Conservation (phyloP, 2,888 invertebrate species). For the Calephelis perditalis region DNA sequence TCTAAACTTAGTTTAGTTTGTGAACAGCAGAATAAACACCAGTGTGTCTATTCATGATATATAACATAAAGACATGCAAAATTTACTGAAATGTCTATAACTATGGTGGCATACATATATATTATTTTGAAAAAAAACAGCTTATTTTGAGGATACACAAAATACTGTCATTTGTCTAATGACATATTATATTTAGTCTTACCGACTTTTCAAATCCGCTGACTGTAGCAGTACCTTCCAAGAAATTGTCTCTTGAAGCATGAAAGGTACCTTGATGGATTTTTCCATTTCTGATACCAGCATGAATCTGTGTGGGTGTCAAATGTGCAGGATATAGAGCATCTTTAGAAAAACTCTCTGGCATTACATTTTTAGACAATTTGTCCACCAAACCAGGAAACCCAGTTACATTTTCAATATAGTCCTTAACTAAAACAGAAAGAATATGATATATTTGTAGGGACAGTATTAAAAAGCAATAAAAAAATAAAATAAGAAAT, state of each 20-base stretch:
- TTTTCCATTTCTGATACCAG: constrained; percentile 87
- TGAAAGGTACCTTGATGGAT: constrained; percentile 89
- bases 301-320: constrained; percentile 85
- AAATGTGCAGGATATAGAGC: constrained; percentile 92
- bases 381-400: constrained; percentile 88
- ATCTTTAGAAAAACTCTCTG: constrained; percentile 77
- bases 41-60: too few relatives aligned
- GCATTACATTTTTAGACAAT: constrained; percentile 83
- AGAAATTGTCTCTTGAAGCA: constrained; percentile 94
- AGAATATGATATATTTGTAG: neutral
- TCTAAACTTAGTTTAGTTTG: too few relatives aligned
- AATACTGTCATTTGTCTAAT: too few relatives aligned
- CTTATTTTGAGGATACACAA: constrained; percentile 23
- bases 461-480: too few relatives aligned
- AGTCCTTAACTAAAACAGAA: constrained; percentile 80
- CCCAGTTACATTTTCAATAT: constrained; percentile 85
- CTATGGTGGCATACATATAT: too few relatives aligned
- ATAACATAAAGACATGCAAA: too few relatives aligned
- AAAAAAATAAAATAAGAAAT: too few relatives aligned
- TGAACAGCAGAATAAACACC: too few relatives aligned
- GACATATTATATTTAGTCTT: constrained; percentile 39
- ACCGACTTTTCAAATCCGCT: constrained; percentile 89
- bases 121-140: too few relatives aligned
- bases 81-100: too few relatives aligned
- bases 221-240: constrained; percentile 92